These are phyloP conservation scores for Nematolebias whitei DNA, from an alignment of 2,113 vertebrate genomes.

Conservation along the genomic window DNA sequence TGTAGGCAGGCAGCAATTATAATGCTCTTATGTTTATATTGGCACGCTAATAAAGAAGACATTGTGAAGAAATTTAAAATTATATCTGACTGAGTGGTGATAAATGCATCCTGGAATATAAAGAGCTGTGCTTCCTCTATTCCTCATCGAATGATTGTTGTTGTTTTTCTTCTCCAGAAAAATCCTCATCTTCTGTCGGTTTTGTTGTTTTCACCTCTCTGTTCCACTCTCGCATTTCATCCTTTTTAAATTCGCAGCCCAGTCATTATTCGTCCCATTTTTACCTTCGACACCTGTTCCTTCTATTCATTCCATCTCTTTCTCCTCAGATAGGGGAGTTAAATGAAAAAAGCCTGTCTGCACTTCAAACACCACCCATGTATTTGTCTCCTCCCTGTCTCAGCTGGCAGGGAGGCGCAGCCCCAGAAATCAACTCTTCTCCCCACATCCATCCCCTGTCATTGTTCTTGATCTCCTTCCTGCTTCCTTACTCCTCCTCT, in stretches of 20 bases:
- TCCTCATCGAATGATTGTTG: slow-evolving; percentile 5
- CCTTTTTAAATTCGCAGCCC: slow-evolving; percentile 66
- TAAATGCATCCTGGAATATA: slow-evolving; percentile 40
- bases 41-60: slow-evolving; percentile 55
- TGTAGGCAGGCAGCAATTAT: slow-evolving; percentile 43
- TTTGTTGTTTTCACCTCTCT: slow-evolving; percentile 16
- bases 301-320: slow-evolving; percentile 4
- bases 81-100: slow-evolving; percentile 47
- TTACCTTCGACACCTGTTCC: slow-evolving; percentile 29
- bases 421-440: slow-evolving; percentile 48
- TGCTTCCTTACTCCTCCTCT: slow-evolving; percentile 16
- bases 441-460: slow-evolving; percentile 20
- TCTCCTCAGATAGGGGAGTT: slow-evolving; percentile 69
- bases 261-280: slow-evolving; percentile 35
- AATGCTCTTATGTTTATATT: slow-evolving; percentile 36
- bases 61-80: slow-evolving; percentile 57
- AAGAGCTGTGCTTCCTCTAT: slow-evolving; percentile 14
- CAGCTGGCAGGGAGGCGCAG: slow-evolving; percentile 49
- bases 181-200: slow-evolving; percentile 36
- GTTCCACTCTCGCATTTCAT: slow-evolving; percentile 46
- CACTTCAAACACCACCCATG: slow-evolving; percentile 75
- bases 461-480: slow-evolving; percentile 32
- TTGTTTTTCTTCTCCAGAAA: slow-evolving; percentile 11
- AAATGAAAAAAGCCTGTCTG: slow-evolving; percentile 62
- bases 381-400: slow-evolving; percentile 64